A percentile compares a stretch with the other conserved stretches of the same genome.
Evolutionary conservation across 2,888 invertebrate species (phyloP).

Genomic region (Leptinotarsa juncta): DNA sequence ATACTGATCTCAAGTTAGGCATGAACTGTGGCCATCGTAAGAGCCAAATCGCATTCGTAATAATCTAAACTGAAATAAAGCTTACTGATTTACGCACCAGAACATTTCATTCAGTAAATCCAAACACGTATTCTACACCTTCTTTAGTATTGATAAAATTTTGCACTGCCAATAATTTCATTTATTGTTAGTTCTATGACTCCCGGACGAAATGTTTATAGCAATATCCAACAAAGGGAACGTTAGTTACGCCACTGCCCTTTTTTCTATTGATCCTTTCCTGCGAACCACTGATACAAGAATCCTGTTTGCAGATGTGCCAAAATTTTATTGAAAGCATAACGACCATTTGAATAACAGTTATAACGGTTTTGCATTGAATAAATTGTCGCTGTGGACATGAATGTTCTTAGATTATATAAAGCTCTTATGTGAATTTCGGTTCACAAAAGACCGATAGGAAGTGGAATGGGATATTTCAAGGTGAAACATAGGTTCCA

Average conservation of each 20-base stretch:
- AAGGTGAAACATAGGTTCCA: neutral
- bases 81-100: too few relatives aligned
- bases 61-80: too few relatives aligned
- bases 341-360: conserved; percentile 11
- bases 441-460: neutral
- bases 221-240: too few relatives aligned
- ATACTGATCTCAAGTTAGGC: too few relatives aligned
- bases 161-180: too few relatives aligned
- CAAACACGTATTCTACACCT: too few relatives aligned
- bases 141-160: too few relatives aligned
- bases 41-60: too few relatives aligned
- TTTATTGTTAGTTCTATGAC: too few relatives aligned
- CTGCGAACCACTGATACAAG: neutral
- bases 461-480: conserved; percentile 5
- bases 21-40: too few relatives aligned
- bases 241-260: neutral
- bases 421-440: neutral
- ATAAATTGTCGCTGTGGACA: conserved; percentile 5
- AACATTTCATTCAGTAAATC: too few relatives aligned
- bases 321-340: conserved; percentile 1
- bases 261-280: neutral
- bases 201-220: too few relatives aligned
- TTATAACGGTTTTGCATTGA: conserved; percentile 15
- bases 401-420: neutral
- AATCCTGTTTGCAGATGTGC: conserved; percentile 14